Base-by-base conservation (phyloP, 2,797 vertebrate genomes). In the Pangasius larnaudii region DNA sequence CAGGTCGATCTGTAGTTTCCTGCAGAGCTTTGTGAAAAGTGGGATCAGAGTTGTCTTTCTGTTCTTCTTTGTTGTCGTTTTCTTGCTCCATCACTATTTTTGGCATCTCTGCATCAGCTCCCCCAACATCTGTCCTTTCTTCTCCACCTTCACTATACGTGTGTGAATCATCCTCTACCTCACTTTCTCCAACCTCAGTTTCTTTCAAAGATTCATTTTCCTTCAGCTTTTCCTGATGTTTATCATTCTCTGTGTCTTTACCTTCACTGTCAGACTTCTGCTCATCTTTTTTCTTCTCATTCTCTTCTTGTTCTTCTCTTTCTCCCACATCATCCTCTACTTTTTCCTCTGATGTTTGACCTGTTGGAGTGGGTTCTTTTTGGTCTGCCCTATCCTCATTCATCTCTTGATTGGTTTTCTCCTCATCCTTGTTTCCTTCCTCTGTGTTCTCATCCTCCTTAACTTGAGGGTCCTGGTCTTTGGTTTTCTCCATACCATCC, bases 261-360 rank as follows among this genome's bases (percentile, higher is more conserved):
- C n/a, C 16, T 67, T 85, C 83, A 39, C 0, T 36, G 8, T 5
- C 75, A 69, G n/a, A 1, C 11, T n/a, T 27, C 33, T 27, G 18
- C 63, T 84, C 61, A 42, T 39, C 42, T 59, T 61, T 67, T 1
- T 11, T 18, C 10, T 85, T 46, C 63, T 89, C 89, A 1, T 69
- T 24, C n/a, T 82, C 71, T 0, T 78, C 6, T 33, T 90, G 92
- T 67, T 86, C 89, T 51, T 94, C 94, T 56, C 91, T 87, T 30
- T 93, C 93, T 91, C 91, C 93, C 84, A 80, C 88, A 79, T 92
- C 90, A 36, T 80, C 46, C 49, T 86, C 46, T 79, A 53, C 9
- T 10, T 49, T 85, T 22, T 33, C 51, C 18, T 78, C 36, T 51
- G 19, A 69, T 69, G 10, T 14, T 49, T 36, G 63, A 39, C n/a